Base-by-base conservation (phyloP, 2,888 invertebrate genomes). In the Andrena praecox region DNA sequence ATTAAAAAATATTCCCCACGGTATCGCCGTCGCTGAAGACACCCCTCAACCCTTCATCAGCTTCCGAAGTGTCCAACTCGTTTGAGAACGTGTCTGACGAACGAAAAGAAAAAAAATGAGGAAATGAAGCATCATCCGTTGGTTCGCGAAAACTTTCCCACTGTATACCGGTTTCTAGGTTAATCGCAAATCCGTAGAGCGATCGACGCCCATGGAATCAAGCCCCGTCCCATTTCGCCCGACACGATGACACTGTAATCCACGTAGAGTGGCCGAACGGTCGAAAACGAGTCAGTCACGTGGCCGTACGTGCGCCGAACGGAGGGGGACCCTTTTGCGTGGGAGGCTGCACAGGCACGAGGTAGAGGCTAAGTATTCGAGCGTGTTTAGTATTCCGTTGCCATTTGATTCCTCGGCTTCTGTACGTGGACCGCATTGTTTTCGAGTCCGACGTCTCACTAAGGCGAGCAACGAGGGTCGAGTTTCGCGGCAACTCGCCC, bases 381-480 rank as follows among this genome's bases (percentile, higher is more conserved):
- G 68, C 66, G 75, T 85, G 88, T 88, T 88, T 88, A 88, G 88
- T 88, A 88, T 88, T 88, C 88, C 82, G 72, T 59, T 74, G 85
- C 77, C 87, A 89, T 90, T 90, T 87, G 89, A 91, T 89, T 89
- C 89, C 90, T 87, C 82, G 85, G 84, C 84, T 85, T 85, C 82
- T 77, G 75, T 88, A 89, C 89, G 89, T 86, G 89, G 89, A 76
- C 87, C 80, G 90, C 91, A 91, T 90, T 88, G 90, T 91, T 90
- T 90, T 89, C 89, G 82, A 88, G 86, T 84, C 85, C 82, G 86
- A 88, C 90, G 77, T 90, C 89, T 89, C 87, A 86, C 85, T 87
- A 85, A 82, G 76, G 73, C 82, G 83, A 80, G 77, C 71, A 80
- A 82, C 71, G 68, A 74, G 75, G 85, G 82, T 79, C 56, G 86